phyloP scores from a whole-genome alignment of 2,888 invertebrate species.

The Sphaeridia pumilis region DNA sequence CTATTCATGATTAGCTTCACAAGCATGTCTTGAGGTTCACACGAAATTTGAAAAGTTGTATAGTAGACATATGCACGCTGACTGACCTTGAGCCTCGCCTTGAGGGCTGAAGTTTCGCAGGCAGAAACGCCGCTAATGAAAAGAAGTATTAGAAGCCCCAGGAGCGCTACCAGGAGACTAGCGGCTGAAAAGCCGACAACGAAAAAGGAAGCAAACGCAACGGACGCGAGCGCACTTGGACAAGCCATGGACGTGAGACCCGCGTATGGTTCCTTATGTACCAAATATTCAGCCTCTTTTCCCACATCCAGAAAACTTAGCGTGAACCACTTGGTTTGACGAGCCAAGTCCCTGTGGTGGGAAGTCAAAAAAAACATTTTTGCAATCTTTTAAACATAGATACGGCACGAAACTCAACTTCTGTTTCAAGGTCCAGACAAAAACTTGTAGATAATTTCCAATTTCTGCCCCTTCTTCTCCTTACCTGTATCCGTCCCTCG shows the following conservation, averaged over 20 bases:
- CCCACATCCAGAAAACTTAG: constrained; percentile 54
- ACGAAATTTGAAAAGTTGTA: too few species aligned
- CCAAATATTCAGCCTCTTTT: constrained; percentile 55
- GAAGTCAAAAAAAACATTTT: too few species aligned
- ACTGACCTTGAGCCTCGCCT: constrained; percentile 30
- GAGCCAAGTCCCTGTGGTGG: constrained; percentile 52
- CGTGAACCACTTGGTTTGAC: constrained; percentile 53
- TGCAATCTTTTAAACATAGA: too few species aligned
- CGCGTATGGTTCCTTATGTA: constrained; percentile 37
- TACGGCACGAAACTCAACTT: too few species aligned
- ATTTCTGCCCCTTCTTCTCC: too few species aligned
- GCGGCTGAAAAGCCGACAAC: constrained; percentile 33
- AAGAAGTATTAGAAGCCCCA: constrained; percentile 38
- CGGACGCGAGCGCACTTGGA: constrained; percentile 42
- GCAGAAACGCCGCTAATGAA: constrained; percentile 37
- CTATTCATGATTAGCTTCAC: too few species aligned
- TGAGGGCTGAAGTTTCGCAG: constrained; percentile 31
- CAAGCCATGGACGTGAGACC: constrained; percentile 34
- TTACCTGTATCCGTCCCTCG: constrained; percentile 70
- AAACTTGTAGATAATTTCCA: too few species aligned
- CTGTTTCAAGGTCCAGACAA: too few species aligned
- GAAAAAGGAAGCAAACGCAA: constrained; percentile 30
- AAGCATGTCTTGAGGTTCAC: too few species aligned
- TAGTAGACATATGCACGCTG: too few species aligned
- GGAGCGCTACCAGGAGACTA: constrained; percentile 38